Evolutionary conservation across 92 coral and sea anemone species (phyloP).

Genomic region (Porites rus): DNA sequence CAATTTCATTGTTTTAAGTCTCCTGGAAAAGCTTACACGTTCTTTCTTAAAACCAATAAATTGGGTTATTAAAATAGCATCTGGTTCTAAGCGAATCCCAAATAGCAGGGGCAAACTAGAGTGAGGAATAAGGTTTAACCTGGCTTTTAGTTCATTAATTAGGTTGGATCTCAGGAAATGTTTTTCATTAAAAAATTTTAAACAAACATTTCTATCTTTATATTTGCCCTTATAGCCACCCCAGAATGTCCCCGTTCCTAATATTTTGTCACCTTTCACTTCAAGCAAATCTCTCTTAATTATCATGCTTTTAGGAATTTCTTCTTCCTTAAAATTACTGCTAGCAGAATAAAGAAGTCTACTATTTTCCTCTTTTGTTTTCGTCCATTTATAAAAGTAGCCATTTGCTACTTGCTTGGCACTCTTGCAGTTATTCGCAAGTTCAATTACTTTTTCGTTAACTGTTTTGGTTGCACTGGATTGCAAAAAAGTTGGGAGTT

Average conservation of each 20-base stretch:
- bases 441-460: slow-evolving; percentile 4
- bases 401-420: slow-evolving; percentile 38
- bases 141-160: not conserved
- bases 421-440: slow-evolving; percentile 4
- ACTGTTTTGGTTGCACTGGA: not conserved
- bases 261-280: not conserved
- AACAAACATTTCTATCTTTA: slow-evolving; percentile 20
- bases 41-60: slow-evolving; percentile 16
- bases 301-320: not conserved
- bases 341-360: slow-evolving; percentile 9
- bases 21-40: slow-evolving; percentile 11
- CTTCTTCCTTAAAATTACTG: not conserved
- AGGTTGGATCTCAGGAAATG: not conserved
- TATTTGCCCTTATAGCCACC: slow-evolving; percentile 1
- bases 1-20: not conserved
- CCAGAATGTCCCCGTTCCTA: slow-evolving; percentile 34
- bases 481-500: not conserved
- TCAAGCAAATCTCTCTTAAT: not conserved
- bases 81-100: slow-evolving; percentile 20
- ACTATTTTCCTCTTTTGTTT: not conserved
- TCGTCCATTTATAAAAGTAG: slow-evolving; percentile 30
- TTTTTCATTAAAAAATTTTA: not conserved
- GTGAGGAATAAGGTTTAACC: slow-evolving; percentile 9
- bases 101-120: slow-evolving; percentile 24
- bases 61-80: slow-evolving; percentile 22